Evolutionary conservation across 2,797 vertebrate species (phyloP).

Genomic region (Rachycentron canadum): DNA sequence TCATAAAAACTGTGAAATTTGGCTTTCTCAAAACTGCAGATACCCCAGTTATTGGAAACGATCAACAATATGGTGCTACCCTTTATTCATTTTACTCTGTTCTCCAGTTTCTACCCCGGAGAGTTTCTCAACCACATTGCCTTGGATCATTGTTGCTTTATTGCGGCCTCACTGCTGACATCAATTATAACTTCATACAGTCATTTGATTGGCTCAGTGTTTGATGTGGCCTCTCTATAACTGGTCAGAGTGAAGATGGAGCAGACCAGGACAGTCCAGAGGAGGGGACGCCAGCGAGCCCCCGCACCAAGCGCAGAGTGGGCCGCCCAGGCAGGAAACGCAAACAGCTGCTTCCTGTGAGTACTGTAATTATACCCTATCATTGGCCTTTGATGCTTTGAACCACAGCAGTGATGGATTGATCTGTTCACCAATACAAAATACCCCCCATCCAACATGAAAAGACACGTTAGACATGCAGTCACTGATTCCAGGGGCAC

Average conservation of each 20-base stretch:
- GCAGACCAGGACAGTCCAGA: conserved; percentile 89
- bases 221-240: conserved; percentile 61
- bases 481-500: conserved; percentile 15
- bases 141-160: conserved; percentile 28
- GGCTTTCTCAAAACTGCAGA: not conserved
- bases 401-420: conserved; percentile 39
- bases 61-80: not conserved
- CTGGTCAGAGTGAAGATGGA: conserved; percentile 81
- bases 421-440: conserved; percentile 27
- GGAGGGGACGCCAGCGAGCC: conserved; percentile 90
- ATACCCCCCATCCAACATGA: not conserved
- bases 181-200: conserved; percentile 38
- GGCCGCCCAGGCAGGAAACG: conserved; percentile 94
- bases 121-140: conserved; percentile 10
- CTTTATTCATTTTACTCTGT: conserved; percentile 3
- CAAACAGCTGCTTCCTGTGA: conserved; percentile 93
- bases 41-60: not conserved
- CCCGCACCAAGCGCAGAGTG: conserved; percentile 90
- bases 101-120: not conserved
- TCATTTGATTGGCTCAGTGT: conserved; percentile 24
- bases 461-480: conserved; percentile 11
- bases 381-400: conserved; percentile 18
- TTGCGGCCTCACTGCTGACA: conserved; percentile 43
- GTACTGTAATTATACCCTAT: conserved; percentile 74
- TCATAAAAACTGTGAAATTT: conserved; percentile 20